Evolutionary conservation across 2,888 invertebrate species (phyloP).

Genomic region (Subacronicta megacephala): DNA sequence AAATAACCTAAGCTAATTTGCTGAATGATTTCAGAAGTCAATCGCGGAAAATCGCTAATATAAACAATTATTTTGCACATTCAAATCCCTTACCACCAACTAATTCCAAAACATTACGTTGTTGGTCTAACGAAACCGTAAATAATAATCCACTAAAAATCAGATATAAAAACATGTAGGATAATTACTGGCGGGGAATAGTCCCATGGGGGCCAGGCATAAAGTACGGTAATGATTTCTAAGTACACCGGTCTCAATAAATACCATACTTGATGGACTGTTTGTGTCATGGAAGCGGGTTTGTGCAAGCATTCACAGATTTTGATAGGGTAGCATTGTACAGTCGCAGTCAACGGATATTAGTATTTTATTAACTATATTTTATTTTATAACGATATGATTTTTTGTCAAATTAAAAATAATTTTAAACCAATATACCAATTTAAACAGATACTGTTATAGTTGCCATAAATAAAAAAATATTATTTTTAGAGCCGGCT

Average conservation of each 20-base stretch:
- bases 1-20: no score
- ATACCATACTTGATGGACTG: slow-evolving; percentile 82
- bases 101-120: slow-evolving; percentile 63
- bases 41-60: slow-evolving; percentile 22
- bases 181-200: slow-evolving; percentile 86
- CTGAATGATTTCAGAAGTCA: neutral
- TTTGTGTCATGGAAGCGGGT: slow-evolving; percentile 89
- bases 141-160: slow-evolving; percentile 88
- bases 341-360: slow-evolving; percentile 59
- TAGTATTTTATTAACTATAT: neutral
- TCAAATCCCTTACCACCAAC: slow-evolving; percentile 41
- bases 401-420: no score
- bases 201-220: slow-evolving; percentile 78
- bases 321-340: slow-evolving; percentile 86
- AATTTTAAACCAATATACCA: no score
- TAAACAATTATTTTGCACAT: slow-evolving; percentile 33
- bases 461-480: no score
- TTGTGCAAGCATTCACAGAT: slow-evolving; percentile 90
- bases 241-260: slow-evolving; percentile 67
- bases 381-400: no score
- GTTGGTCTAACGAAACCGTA: slow-evolving; percentile 78
- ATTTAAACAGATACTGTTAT: no score
- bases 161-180: slow-evolving; percentile 88
- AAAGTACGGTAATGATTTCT: slow-evolving; percentile 71
- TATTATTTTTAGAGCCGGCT: no score